Conservation (phyloP, 2,888 invertebrate species). For the Zaprionus bogoriensis region DNA sequence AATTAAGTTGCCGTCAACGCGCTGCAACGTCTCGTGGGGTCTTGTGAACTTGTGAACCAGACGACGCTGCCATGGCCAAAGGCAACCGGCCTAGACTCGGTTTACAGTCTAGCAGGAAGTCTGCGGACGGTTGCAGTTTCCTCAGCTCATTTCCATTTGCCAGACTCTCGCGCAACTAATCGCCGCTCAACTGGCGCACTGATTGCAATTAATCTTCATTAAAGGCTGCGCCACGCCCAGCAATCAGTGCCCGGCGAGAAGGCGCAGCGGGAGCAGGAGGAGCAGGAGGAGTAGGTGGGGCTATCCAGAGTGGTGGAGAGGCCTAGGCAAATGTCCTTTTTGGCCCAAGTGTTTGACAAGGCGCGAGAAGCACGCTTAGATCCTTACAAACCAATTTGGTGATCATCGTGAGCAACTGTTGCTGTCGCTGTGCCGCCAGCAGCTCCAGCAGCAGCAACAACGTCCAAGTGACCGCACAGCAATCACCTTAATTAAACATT, state of each 20-base stretch:
- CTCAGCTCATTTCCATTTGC: constrained; percentile 55
- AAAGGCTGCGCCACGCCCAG: constrained; percentile 54
- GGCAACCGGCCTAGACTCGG: constrained; percentile 1
- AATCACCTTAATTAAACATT: constrained; percentile 79
- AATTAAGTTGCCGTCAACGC: constrained; percentile 76
- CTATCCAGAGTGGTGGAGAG: too few species aligned
- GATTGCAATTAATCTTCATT: constrained; percentile 83
- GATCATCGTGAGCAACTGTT: constrained; percentile 63
- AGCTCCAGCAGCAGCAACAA: constrained; percentile 49
- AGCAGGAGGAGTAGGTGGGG: background rate
- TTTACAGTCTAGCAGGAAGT: constrained; percentile 20
- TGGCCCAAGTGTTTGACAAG: constrained; percentile 72
- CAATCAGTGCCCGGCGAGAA: constrained; percentile 24
- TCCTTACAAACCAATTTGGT: constrained; percentile 78
- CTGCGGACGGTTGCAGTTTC: constrained; percentile 24
- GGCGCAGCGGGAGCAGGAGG: background rate
- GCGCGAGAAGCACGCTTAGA: constrained; percentile 62
- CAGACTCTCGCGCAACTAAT: constrained; percentile 75
- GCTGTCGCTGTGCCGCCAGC: constrained; percentile 35
- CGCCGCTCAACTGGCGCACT: constrained; percentile 79
- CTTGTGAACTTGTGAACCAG: constrained; percentile 79
- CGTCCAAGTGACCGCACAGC: constrained; percentile 74
- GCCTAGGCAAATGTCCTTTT: constrained; percentile 59
- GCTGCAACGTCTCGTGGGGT: constrained; percentile 66
- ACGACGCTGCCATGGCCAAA: constrained; percentile 22